These are phyloP conservation scores for Babylonia areolata DNA, from an alignment of 1,140 invertebrate species.

Conservation along the genomic window DNA sequence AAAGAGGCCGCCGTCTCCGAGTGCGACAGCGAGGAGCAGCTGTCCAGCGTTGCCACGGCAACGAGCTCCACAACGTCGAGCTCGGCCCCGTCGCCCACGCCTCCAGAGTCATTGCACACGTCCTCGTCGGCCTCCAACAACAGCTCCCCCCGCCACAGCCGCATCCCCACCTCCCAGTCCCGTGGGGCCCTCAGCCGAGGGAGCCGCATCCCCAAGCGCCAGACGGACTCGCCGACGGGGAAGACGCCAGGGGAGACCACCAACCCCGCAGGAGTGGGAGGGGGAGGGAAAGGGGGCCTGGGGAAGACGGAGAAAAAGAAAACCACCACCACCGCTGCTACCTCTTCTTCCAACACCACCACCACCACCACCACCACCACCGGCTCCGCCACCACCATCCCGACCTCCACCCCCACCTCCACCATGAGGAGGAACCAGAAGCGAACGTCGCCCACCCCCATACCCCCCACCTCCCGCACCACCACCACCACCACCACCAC, in stretches of 20 bases:
- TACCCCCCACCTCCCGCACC: background rate
- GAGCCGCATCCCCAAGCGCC: conserved; percentile 12
- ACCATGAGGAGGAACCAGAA: background rate
- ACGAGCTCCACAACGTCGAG: background rate
- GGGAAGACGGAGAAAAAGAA: background rate
- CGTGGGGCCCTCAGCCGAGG: background rate
- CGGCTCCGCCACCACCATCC: background rate
- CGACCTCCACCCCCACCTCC: background rate
- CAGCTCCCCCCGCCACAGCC: conserved; percentile 6
- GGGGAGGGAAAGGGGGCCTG: background rate
- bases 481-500: background rate
- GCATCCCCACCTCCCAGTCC: background rate
- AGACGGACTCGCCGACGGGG: background rate
- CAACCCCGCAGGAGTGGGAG: background rate
- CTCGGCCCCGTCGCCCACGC: background rate
- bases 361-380: background rate
- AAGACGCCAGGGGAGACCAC: background rate
- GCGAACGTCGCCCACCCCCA: background rate
- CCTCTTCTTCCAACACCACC: too few relatives aligned
- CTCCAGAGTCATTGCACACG: background rate
- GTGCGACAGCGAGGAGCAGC: conserved; percentile 8
- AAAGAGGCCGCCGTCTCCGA: background rate
- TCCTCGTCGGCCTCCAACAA: conserved; percentile 7
- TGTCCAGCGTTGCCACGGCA: background rate
- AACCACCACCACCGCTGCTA: background rate